These are phyloP conservation scores for Lordiphosa collinella DNA, from an alignment of 1,140 invertebrate genomes.

Conservation along the genomic window DNA sequence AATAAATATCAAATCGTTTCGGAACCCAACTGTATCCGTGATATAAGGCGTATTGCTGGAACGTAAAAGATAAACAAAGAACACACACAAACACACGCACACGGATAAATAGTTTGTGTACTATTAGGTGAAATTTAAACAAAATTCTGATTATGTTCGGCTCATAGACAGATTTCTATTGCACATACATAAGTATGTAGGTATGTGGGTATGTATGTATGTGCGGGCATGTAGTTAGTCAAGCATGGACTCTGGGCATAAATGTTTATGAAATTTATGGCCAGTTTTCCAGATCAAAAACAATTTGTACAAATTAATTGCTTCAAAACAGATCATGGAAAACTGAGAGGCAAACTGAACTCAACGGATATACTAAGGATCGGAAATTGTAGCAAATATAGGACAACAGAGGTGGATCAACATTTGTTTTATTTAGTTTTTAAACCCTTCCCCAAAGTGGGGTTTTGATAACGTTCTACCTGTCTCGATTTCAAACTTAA, in stretches of 20 bases:
- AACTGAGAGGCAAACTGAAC: neutral
- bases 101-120: constrained; percentile 2
- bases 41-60: constrained; percentile 64
- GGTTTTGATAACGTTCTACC: too few species aligned
- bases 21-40: constrained; percentile 36
- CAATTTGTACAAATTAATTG: constrained; percentile 41
- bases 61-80: constrained; percentile 59
- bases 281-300: constrained; percentile 30
- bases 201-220: constrained; percentile 9
- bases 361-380: too few species aligned
- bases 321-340: constrained; percentile 5
- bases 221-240: constrained; percentile 10
- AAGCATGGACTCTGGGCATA: constrained; percentile 15
- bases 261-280: constrained; percentile 28
- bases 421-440: too few species aligned
- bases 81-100: constrained; percentile 4
- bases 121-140: constrained; percentile 18
- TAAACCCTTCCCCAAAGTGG: too few species aligned
- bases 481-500: too few species aligned
- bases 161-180: constrained; percentile 24
- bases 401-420: too few species aligned
- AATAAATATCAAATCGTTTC: constrained; percentile 48
- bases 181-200: constrained; percentile 1
- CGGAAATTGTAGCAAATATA: too few species aligned
- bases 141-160: constrained; percentile 11